Evolutionary conservation across 2,888 invertebrate species (phyloP), one percentile per base, ranked within the genome.

Genomic region (Eutolmus rufibarbis): DNA sequence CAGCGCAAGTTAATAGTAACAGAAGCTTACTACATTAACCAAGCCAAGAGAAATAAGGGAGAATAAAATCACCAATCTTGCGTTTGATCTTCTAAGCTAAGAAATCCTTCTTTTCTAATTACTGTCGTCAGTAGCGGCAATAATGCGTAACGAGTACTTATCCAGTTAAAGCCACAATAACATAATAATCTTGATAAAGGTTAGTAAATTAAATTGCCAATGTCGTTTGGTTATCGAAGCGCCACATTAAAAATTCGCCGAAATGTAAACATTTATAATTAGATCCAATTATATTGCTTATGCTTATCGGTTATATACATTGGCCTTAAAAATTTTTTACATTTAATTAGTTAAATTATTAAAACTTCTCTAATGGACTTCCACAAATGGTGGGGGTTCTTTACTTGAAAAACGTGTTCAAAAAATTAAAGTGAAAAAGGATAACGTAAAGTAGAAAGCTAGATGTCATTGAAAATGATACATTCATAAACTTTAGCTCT

Each of bases 331-430:
- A 66, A 87, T 74, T 85, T 40, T 76, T 87, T 85, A 84, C 74
- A 78, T 57, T 57, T 78, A 14, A 43, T 78, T n/a, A 23, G 34
- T 85, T 81, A 23, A 76, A 74, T n/a, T 51, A 57, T 57, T 78
- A 86, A 31, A 28, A 79, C 56, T 85, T 87, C 23, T 19, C 14
- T 86, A 82, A 78, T 87, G 74, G 43, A 86, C 40, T 79, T 88
- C 87, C 88, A 89, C 89, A 89, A 89, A 89, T 89, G 89, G 89
- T 88, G 85, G 88, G 88, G 89, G 89, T 89, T 88, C 89, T 84
- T 40, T 78, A 34, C 66, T 66, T 23, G 66, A 66, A 66, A 66
- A 66, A 66, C 28, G 66, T 66, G 23, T 66, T 66, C 66, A 66
- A 66, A 66, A 56, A 57, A 56, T 8, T 14, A 86, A 14, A 78